A percentile compares a stretch with the other conserved stretches of the same genome.
Evolutionary conservation across 2,888 invertebrate species (phyloP).

Genomic region (Drosophila mayaguana): DNA sequence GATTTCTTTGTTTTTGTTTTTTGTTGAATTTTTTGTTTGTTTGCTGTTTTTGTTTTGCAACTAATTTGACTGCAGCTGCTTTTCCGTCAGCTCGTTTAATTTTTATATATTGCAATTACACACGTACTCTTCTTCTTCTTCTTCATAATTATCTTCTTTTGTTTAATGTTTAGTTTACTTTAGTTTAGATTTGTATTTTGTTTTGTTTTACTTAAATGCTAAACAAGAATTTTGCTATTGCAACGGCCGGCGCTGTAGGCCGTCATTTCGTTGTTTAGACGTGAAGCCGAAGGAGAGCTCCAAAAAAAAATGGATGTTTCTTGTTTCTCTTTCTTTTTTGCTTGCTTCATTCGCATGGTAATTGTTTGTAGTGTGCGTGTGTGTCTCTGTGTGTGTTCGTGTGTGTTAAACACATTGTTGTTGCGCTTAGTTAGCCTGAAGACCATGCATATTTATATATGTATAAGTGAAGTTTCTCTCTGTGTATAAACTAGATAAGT

Average conservation of each 20-base stretch:
- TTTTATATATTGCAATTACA: slow-evolving; percentile 47
- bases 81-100: slow-evolving; percentile 4
- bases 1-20: slow-evolving; percentile 72
- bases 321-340: neutral
- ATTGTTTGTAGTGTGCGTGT: neutral
- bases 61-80: slow-evolving; percentile 59
- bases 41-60: too few species aligned
- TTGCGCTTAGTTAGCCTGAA: slow-evolving; percentile 72
- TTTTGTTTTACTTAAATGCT: slow-evolving; percentile 67
- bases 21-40: slow-evolving; percentile 63
- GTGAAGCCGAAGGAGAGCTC: slow-evolving; percentile 38
- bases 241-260: slow-evolving; percentile 50
- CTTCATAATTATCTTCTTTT: neutral
- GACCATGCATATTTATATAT: slow-evolving; percentile 77
- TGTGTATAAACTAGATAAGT: slow-evolving; percentile 54
- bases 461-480: slow-evolving; percentile 53
- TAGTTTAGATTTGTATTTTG: slow-evolving; percentile 17
- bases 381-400: slow-evolving; percentile 8
- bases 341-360: slow-evolving; percentile 8
- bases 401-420: slow-evolving; percentile 65
- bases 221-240: slow-evolving; percentile 77
- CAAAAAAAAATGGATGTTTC: neutral
- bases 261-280: slow-evolving; percentile 65
- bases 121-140: slow-evolving; percentile 22
- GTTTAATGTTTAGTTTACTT: slow-evolving; percentile 29